phyloP scores from a whole-genome alignment of 1,140 invertebrate genomes.

The Ladona fulva region DNA sequence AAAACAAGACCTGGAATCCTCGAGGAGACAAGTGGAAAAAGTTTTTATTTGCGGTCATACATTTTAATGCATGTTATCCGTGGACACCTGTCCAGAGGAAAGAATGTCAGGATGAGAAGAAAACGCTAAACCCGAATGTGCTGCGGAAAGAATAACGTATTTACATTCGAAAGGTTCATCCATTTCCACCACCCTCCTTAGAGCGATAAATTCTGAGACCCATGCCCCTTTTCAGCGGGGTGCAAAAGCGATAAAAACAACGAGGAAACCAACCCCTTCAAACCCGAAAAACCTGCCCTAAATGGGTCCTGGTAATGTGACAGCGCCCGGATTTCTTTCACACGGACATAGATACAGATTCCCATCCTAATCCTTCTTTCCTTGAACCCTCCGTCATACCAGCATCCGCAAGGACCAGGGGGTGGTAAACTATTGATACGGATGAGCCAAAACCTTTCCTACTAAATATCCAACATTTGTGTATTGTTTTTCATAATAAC shows the following conservation, averaged over 20 bases:
- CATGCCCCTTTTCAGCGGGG: background rate
- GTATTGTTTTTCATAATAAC: too few relatives aligned
- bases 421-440: too few relatives aligned
- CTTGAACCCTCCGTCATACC: too few relatives aligned
- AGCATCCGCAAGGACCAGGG: too few relatives aligned
- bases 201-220: background rate
- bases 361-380: too few relatives aligned
- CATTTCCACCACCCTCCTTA: background rate
- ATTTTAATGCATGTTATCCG: background rate
- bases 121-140: background rate
- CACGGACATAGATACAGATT: too few relatives aligned
- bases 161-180: background rate
- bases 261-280: background rate
- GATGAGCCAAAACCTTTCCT: too few relatives aligned
- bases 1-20: too few relatives aligned
- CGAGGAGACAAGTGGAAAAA: background rate
- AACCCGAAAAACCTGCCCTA: background rate
- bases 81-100: background rate
- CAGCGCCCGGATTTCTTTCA: too few relatives aligned
- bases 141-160: background rate
- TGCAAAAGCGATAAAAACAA: constrained; percentile 9
- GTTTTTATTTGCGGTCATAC: constrained; percentile 1
- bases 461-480: too few relatives aligned
- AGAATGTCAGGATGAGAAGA: background rate
- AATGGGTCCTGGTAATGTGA: too few relatives aligned